Percentiles rank a stretch among this genome's conserved stretches.
These are phyloP conservation scores for Corbicula japonica DNA, from an alignment of 2,888 invertebrate species.

Conservation along the genomic window DNA sequence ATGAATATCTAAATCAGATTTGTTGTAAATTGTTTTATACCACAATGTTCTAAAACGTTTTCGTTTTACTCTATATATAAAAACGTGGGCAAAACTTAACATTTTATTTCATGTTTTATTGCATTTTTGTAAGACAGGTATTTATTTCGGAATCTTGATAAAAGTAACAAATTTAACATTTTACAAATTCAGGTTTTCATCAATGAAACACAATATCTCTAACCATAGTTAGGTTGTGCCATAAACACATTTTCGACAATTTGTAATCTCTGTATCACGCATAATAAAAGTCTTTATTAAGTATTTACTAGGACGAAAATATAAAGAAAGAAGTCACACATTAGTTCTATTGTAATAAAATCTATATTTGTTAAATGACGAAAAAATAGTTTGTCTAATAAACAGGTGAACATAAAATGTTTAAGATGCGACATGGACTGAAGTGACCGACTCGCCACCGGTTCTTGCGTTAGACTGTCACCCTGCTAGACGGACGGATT, in stretches of 20 bases:
- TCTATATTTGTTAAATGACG: too few species aligned
- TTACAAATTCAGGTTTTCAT: slow-evolving; percentile 21
- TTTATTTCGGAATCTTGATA: slow-evolving; percentile 21
- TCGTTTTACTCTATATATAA: too few species aligned
- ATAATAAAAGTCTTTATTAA: slow-evolving; percentile 13
- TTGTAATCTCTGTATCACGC: slow-evolving; percentile 16
- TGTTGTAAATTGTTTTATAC: too few species aligned
- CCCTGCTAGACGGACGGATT: too few species aligned
- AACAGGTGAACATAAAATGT: too few species aligned
- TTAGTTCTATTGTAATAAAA: slow-evolving; percentile 5
- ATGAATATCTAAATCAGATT: too few species aligned
- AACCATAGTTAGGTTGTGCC: slow-evolving; percentile 10
- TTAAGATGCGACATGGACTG: too few species aligned
- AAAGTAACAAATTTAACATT: slow-evolving; percentile 20
- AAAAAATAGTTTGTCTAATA: too few species aligned
- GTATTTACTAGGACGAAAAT: slow-evolving; percentile 26
- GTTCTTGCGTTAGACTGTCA: too few species aligned
- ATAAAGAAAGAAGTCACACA: slow-evolving; percentile 10
- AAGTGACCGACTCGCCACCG: too few species aligned
- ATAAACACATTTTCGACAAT: slow-evolving; percentile 18
- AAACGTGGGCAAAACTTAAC: too few species aligned
- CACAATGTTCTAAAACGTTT: too few species aligned
- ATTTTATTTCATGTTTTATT: slow-evolving; percentile 25
- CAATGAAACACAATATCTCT: slow-evolving; percentile 8
- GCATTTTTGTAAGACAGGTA: slow-evolving; percentile 35